Evolutionary conservation across 2,797 vertebrate genomes (phyloP), one percentile per base, ranked within the genome.

Genomic region (Alauda arvensis): DNA sequence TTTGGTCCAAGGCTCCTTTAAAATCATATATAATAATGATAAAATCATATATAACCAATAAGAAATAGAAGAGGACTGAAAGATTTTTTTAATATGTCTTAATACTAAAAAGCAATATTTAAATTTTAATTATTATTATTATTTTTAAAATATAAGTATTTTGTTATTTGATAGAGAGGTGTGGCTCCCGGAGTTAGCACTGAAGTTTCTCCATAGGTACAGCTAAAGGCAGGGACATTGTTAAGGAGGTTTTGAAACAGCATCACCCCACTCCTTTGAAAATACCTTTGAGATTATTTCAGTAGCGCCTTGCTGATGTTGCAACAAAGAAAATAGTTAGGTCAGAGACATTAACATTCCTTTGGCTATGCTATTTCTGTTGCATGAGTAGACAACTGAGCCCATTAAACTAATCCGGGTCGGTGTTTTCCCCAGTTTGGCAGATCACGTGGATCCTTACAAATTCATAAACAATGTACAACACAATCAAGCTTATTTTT

Each of bases 241-340:
- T 68, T 84, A 76, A 33, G 39, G 31, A 89, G 53, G 67, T 92
- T 91, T 95, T 93, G 95, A 89, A 91, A 87, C 40, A 86, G 74
- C 57, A 75, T 76, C 24, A 1, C 65, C 77, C 87, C 71, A 91
- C 93, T 94, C 77, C 88, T 96, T 86, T 79, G 75, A 91, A 91
- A 93, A 95, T 95, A 93, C 85, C 87, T 88, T 90, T 94, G 62
- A 75, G 77, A 92, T 94, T 95, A 93, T 91, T 94, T 96, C 94
- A 94, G 80, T 70, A 82, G 77, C 69, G 86, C 88, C 85, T 91
- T 86, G 65, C 86, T 95, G 85, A 68, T 93, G 93, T 91, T 88
- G 87, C 94, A 96, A 94, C 79, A 65, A 74, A 76, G 91, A 87
- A 95, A 95, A 95, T 95, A 92, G 88, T 83, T 94, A 94, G 96